Conservation (phyloP, 2,888 invertebrate genomes). For the Xanthorhoe designata region DNA sequence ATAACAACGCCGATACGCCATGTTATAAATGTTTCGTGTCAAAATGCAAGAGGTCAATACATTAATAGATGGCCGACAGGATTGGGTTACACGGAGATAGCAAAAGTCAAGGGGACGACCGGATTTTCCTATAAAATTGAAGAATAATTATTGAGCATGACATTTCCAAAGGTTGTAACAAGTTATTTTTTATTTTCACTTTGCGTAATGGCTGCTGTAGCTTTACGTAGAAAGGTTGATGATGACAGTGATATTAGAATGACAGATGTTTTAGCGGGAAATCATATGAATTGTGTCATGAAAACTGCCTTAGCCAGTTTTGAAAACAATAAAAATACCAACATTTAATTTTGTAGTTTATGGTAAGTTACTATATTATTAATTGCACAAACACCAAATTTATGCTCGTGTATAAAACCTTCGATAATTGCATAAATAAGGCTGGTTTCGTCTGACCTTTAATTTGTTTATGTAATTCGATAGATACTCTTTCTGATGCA, state of each 20-base stretch:
- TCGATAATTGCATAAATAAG: slow-evolving; percentile 24
- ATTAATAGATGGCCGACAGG: slow-evolving; percentile 40
- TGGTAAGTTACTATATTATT: slow-evolving; percentile 27
- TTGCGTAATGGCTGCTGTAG: neutral
- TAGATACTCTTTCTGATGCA: slow-evolving; percentile 55
- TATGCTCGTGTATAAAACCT: slow-evolving; percentile 26
- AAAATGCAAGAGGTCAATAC: slow-evolving; percentile 50
- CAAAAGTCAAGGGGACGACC: slow-evolving; percentile 42
- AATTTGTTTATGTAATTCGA: slow-evolving; percentile 48
- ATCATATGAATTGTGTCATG: neutral
- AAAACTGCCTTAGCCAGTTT: neutral
- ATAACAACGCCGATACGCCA: slow-evolving; percentile 15
- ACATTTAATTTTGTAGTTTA: slow-evolving; percentile 17
- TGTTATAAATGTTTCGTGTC: slow-evolving; percentile 45
- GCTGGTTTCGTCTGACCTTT: slow-evolving; percentile 48
- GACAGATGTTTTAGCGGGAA: neutral
- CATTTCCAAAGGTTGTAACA: slow-evolving; percentile 7
- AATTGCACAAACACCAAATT: slow-evolving; percentile 27
- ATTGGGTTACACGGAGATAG: slow-evolving; percentile 23
- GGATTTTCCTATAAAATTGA: slow-evolving; percentile 33
- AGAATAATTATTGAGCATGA: slow-evolving; percentile 3
- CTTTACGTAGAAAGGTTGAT: neutral
- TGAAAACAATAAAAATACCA: slow-evolving; percentile 22
- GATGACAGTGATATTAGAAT: slow-evolving; percentile 1
- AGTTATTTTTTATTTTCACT: neutral